Evolutionary conservation across 1,140 invertebrate genomes (phyloP), one percentile per base, ranked within the genome.

Genomic region (Cydia pomonella): DNA sequence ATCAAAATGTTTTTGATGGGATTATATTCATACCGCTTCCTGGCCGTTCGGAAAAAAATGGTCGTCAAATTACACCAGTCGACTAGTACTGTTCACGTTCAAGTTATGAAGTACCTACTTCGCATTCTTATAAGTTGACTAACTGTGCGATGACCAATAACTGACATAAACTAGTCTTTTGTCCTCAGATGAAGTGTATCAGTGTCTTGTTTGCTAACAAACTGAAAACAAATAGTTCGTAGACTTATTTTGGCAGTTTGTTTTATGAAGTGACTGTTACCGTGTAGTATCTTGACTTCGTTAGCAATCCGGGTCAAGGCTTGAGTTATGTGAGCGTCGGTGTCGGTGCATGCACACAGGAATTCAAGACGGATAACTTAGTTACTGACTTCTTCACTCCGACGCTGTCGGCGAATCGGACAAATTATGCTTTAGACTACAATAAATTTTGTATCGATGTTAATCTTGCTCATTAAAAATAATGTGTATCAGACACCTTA

Each of bases 281-380:
- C 72, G 72, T 72, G 72, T 75, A 62, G 75, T 76, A 74, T 78
- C 77, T 74, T 80, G 78, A 80, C 81, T 81, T 84, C 81, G 82
- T 84, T 86, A 81, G 75, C 80, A 77, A 87, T 86, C 82, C 84
- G 79, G 85, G 87, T 84, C 87, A 87, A 88, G 87, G 85, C 81
- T 81, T 82, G 74, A 78, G 63, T 86, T 84, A 85, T 84, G 82
- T 83, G 79, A 80, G 73, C 76, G 77, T 77, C 66, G 44, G 76
- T 38, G 77, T 73, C 64, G 50, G 74, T 72, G 75, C 72, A 72
- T 75, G 77, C 77, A 73, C 78, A 47, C 74, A 77, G 78, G 79
- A 77, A 83, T 81, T 76, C 78, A 73, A 21, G 69, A 38, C 13
- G 62, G 73, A 72, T 64, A 29, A 21, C 25, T 64, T 64, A 4